These are phyloP conservation scores for Fratercula arctica DNA, from an alignment of 2,797 vertebrate species.

Conservation along the genomic window DNA sequence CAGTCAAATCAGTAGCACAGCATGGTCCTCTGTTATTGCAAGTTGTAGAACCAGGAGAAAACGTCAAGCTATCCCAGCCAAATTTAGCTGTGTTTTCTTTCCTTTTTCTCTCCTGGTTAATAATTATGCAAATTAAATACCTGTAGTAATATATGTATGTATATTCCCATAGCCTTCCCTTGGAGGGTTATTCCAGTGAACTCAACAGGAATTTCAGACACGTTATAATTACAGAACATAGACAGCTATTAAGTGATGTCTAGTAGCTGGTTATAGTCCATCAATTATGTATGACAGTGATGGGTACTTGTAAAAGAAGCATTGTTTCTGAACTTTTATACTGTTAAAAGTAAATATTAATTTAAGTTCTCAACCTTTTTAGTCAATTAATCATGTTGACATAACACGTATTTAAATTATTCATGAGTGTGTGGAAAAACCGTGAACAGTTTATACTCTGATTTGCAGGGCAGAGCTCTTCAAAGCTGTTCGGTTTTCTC, in stretches of 20 bases:
- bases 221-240: conserved; percentile 21
- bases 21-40: not conserved
- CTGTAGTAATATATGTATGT: not conserved
- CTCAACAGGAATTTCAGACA: not conserved
- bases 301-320: not conserved
- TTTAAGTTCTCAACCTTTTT: not conserved
- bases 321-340: not conserved
- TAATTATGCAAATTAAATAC: not conserved
- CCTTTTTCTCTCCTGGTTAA: not conserved
- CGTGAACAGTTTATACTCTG: not conserved
- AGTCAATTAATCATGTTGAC: not conserved
- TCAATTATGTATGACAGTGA: not conserved
- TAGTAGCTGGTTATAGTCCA: not conserved
- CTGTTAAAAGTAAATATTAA: conserved; percentile 24
- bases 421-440: not conserved
- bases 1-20: not conserved
- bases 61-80: not conserved
- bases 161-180: not conserved
- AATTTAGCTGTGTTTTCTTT: not conserved
- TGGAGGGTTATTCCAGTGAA: not conserved
- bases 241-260: not conserved
- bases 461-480: not conserved
- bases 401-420: not conserved
- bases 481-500: conserved; percentile 2
- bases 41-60: not conserved